phyloP scores from a whole-genome alignment of 2,888 invertebrate genomes.

The Perizoma affinitatum region DNA sequence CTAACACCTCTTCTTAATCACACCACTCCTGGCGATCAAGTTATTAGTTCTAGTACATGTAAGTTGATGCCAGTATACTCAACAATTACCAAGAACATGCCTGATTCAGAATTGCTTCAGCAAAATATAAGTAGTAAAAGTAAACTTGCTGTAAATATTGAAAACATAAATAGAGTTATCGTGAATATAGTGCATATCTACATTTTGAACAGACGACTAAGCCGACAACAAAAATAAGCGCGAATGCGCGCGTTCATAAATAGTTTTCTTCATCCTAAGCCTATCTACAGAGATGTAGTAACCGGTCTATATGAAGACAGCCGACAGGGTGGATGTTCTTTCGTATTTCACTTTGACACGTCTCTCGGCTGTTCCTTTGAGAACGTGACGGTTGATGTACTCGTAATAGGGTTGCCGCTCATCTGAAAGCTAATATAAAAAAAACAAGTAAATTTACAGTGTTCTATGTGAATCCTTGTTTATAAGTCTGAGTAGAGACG shows the following conservation, averaged over 20 bases:
- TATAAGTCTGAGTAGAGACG: too few species aligned
- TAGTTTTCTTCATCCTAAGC: conserved; percentile 4
- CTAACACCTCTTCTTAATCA: too few species aligned
- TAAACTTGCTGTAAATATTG: too few species aligned
- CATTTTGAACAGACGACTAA: neutral
- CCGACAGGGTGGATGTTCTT: conserved; percentile 39
- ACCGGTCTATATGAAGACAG: conserved; percentile 9
- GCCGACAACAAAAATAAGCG: neutral
- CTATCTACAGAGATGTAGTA: neutral
- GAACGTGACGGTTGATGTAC: conserved; percentile 17
- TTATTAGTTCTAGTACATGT: too few species aligned
- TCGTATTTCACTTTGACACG: conserved; percentile 46
- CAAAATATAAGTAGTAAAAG: too few species aligned
- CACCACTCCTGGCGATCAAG: too few species aligned
- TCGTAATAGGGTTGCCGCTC: conserved; percentile 35
- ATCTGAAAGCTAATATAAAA: neutral
- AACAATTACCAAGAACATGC: too few species aligned
- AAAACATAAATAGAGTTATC: too few species aligned
- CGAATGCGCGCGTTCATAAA: conserved; percentile 11
- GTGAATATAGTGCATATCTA: neutral
- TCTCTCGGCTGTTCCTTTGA: conserved; percentile 37
- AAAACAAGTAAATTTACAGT: too few species aligned
- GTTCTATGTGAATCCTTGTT: too few species aligned
- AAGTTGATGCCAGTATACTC: too few species aligned
- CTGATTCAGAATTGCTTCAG: too few species aligned